Conservation (phyloP, 2,797 vertebrate species). For the Lithobates pipiens region DNA sequence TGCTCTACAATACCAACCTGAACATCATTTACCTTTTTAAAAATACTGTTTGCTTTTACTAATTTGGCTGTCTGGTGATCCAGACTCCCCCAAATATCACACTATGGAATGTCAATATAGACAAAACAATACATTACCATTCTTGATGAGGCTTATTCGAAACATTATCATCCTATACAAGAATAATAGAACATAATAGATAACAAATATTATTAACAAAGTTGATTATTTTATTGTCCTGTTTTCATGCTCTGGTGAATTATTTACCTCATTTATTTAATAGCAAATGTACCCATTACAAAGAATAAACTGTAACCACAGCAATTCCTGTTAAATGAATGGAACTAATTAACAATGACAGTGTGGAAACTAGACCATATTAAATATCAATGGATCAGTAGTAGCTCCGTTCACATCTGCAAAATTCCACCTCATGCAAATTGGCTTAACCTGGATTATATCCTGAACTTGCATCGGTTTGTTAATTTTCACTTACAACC, state of each 20-base stretch:
- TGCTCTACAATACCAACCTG: too few relatives aligned
- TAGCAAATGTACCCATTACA: background rate
- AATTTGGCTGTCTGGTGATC: too few relatives aligned
- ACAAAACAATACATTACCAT: too few relatives aligned
- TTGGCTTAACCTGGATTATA: background rate
- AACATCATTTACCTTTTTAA: too few relatives aligned
- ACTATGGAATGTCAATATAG: too few relatives aligned
- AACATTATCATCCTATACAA: background rate
- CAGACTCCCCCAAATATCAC: too few relatives aligned
- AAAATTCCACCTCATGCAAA: background rate
- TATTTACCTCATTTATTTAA: background rate
- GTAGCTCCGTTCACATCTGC: background rate
- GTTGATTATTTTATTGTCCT: background rate
- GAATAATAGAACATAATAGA: background rate
- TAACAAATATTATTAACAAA: background rate
- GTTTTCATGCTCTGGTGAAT: background rate
- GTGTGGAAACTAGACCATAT: background rate
- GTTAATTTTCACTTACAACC: background rate
- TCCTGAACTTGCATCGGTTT: background rate
- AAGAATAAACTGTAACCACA: background rate
- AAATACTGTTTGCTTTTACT: too few relatives aligned
- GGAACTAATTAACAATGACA: background rate
- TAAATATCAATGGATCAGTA: background rate
- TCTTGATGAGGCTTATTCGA: background rate
- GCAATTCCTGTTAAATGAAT: background rate